Base-by-base conservation (phyloP, 1,140 invertebrate genomes). In the Brachystomella parvula region DNA sequence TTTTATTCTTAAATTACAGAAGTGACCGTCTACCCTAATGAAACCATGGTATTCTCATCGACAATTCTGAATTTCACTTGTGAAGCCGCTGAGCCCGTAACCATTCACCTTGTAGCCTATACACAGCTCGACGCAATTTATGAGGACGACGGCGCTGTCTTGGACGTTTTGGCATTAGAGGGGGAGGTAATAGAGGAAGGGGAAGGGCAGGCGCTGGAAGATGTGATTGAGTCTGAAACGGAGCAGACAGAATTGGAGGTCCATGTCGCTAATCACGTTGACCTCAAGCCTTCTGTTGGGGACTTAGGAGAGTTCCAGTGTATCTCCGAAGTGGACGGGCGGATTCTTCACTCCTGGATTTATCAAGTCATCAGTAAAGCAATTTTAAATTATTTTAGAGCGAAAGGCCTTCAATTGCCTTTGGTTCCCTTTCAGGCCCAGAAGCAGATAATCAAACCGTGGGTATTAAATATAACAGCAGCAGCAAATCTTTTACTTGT, bases 401-500 rank as follows among this genome's bases (percentile, higher is more conserved):
- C 19, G 24, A 3, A 6, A 26, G 12, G 9, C 15, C 31, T 53
- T 64, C 21, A 64, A 57, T 58, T 31, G 26, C 39, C n/a, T n/a
- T n/a, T n/a, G n/a, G 19, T 9, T 33, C 31, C 57, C 21, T 31
- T 31, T 30, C 35, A 21, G 3, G 32, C 29, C 62, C 64, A 53
- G 2, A 66, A 69, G 32, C 47, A 53, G 21, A 44, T 35, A 9
- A 60, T 65, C 9, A 66, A 66, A 47, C 57, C 60, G 17, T 59
- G 49, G 68, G 68, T 19, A 66, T 70, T n/a, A 65, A 65, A 19
- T 66, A 57, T 31, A 70, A 70, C 57, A 66, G 66, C n/a, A 30
- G 39, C 33, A 64, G 65, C 26, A 53, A 32, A 35, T 63, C 64
- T 28, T 70, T 70, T 30, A 61, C 61, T 6, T 70, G 68, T 26